A percentile compares a stretch with the other conserved stretches of the same genome.
Evolutionary conservation across 2,113 vertebrate species (phyloP).

Genomic region (Leiothrix lutea): DNA sequence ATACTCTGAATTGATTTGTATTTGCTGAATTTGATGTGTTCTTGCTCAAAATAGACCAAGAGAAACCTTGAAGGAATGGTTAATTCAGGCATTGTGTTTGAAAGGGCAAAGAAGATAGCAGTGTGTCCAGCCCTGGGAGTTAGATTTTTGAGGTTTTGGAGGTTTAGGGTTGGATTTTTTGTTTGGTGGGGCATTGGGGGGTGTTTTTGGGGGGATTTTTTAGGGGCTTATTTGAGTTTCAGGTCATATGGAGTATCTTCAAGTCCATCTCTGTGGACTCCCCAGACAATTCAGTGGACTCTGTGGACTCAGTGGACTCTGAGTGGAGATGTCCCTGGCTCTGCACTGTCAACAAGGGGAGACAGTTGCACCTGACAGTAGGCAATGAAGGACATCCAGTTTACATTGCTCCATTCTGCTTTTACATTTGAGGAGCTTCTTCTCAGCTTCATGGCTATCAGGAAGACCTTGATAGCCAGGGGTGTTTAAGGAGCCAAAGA

Average conservation of each 20-base stretch:
- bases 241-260: not conserved
- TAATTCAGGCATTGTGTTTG: not conserved
- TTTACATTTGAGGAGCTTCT: not conserved
- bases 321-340: not conserved
- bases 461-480: not conserved
- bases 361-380: not conserved
- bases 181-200: not conserved
- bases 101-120: not conserved
- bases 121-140: not conserved
- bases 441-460: not conserved
- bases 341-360: rapidly evolving
- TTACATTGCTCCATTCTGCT: not conserved
- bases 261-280: not conserved
- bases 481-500: not conserved
- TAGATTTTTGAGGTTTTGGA: not conserved
- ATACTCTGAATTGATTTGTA: not conserved
- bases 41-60: not conserved
- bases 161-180: not conserved
- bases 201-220: rapidly evolving
- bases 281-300: not conserved
- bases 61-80: not conserved
- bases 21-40: not conserved
- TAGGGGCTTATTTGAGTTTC: not conserved
- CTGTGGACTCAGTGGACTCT: not conserved
- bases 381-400: not conserved